Conservation (phyloP, 2,113 vertebrate genomes). For the Delphinapterus leucas region DNA sequence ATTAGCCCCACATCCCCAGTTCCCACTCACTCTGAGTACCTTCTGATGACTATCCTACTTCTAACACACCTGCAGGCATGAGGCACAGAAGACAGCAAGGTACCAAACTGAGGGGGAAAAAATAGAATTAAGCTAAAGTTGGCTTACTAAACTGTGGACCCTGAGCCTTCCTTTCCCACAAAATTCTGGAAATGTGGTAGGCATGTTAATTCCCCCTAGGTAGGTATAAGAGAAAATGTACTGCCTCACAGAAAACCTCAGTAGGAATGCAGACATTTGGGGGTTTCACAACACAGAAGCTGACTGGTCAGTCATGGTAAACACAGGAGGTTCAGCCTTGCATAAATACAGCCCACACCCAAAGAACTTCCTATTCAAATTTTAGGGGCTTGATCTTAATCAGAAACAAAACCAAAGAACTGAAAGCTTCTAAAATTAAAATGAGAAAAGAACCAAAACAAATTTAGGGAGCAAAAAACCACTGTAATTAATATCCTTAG, state of each 20-base stretch:
- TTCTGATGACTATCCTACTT: background rate
- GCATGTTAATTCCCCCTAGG: background rate
- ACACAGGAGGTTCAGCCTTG: background rate
- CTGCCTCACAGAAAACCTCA: background rate
- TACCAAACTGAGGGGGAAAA: background rate
- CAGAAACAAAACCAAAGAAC: conserved; percentile 3
- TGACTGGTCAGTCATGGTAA: background rate
- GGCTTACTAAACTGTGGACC: background rate
- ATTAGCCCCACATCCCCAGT: background rate
- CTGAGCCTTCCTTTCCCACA: background rate
- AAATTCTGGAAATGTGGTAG: background rate
- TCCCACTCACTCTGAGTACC: background rate
- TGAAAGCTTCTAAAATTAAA: conserved; percentile 28
- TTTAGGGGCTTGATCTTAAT: background rate
- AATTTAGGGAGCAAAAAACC: background rate
- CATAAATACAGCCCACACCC: background rate
- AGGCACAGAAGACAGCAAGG: background rate
- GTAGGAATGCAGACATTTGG: background rate
- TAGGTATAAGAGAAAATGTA: background rate
- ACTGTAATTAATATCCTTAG: background rate
- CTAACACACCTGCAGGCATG: background rate
- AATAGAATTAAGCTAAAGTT: background rate
- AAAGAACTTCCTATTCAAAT: background rate
- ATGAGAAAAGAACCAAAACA: background rate
- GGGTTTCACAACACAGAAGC: background rate